Evolutionary conservation across 2,888 invertebrate genomes (phyloP).

Genomic region (Athalia cordata): DNA sequence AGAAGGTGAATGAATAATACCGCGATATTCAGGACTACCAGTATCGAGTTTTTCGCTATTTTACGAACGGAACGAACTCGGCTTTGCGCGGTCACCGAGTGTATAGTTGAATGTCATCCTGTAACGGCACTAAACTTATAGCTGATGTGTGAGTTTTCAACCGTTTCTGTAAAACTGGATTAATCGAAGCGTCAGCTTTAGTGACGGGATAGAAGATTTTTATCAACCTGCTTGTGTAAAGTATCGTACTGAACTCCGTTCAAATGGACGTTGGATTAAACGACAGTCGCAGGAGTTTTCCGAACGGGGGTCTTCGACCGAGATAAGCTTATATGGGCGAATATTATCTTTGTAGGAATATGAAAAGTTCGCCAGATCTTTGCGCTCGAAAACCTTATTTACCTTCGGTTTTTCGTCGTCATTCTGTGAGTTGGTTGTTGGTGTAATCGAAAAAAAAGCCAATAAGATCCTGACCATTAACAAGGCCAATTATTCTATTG

Average conservation of each 20-base stretch:
- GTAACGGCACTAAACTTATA: conserved; percentile 5
- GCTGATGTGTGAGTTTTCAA: conserved; percentile 1
- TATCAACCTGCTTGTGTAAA: conserved; percentile 37
- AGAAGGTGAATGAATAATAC: conserved; percentile 7
- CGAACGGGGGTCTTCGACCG: conserved; percentile 12
- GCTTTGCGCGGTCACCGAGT: neutral
- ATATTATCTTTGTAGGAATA: neutral
- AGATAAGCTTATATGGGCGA: conserved; percentile 15
- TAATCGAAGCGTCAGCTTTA: conserved; percentile 27
- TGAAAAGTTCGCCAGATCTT: conserved; percentile 20
- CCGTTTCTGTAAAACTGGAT: conserved; percentile 35
- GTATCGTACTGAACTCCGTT: conserved; percentile 26
- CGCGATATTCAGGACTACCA: neutral
- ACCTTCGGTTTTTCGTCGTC: neutral
- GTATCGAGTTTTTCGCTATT: conserved; percentile 9
- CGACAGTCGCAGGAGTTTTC: conserved; percentile 24
- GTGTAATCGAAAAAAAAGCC: neutral
- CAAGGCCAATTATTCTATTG: neutral
- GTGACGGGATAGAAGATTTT: conserved; percentile 24
- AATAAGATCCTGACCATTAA: neutral
- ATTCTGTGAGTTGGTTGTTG: neutral
- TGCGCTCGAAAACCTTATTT: neutral
- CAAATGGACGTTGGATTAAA: conserved; percentile 33
- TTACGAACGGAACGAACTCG: neutral
- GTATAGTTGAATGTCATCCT: neutral